Percentiles rank a stretch among this genome's conserved stretches.
These are phyloP conservation scores for Corydoras maculifer DNA, from an alignment of 2,113 vertebrate species.

Conservation along the genomic window DNA sequence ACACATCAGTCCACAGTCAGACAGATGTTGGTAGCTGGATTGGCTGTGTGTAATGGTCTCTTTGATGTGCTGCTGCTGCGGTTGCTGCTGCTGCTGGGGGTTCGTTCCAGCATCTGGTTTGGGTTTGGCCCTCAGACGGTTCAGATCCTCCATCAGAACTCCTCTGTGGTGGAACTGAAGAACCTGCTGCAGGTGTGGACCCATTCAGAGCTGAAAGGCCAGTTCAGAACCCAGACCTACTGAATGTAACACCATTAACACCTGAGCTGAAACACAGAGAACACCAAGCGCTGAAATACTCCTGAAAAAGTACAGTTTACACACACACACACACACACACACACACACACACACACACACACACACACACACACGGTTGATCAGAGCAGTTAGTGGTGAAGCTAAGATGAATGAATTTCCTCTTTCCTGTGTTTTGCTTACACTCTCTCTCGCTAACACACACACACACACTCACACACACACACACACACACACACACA, in stretches of 20 bases:
- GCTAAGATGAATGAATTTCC: no score
- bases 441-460: background rate
- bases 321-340: conserved; percentile 13
- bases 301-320: background rate
- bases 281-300: background rate
- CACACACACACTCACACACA: background rate
- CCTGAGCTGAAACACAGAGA: no score
- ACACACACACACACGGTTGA: conserved; percentile 7
- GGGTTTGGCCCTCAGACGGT: conserved; percentile 18
- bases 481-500: no score
- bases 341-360: conserved; percentile 19
- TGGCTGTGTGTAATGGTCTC: conserved; percentile 18
- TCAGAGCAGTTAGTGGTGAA: no score
- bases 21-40: conserved; percentile 28
- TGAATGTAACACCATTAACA: no score
- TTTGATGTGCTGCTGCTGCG: background rate
- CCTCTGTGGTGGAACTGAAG: conserved; percentile 25
- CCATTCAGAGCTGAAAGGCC: conserved; percentile 12
- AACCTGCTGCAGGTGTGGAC: conserved; percentile 27
- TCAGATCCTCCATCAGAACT: conserved; percentile 17
- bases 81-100: conserved; percentile 4
- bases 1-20: conserved; percentile 40
- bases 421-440: no score
- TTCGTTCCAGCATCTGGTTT: conserved; percentile 43
- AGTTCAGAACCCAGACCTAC: background rate